Percentiles rank a stretch among this genome's conserved stretches.
Conservation (phyloP, 2,113 vertebrate genomes). For the Protobothrops mucrosquamatus region DNA sequence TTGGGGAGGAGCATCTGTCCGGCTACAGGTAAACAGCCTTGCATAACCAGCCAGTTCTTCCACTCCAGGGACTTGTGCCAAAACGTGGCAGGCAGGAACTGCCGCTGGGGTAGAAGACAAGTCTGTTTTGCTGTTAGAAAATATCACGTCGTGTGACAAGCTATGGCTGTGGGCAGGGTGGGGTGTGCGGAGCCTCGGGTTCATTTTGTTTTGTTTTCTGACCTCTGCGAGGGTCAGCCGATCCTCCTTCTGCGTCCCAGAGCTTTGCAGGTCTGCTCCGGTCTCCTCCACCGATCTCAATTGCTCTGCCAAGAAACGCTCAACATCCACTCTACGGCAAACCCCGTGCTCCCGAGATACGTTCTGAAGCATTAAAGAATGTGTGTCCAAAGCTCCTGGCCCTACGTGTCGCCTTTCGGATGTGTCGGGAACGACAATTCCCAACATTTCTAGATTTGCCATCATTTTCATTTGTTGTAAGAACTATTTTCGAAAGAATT, state of each 20-base stretch:
- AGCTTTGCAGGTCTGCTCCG: neutral
- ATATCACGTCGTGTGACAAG: neutral
- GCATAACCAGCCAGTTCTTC: constrained; percentile 60
- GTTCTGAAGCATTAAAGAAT: neutral
- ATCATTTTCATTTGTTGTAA: neutral
- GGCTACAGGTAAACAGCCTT: constrained; percentile 65
- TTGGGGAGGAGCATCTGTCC: neutral
- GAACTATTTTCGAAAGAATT: neutral
- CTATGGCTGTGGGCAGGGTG: neutral
- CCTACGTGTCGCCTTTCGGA: neutral
- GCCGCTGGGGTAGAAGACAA: neutral
- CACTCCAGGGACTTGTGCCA: constrained; percentile 13
- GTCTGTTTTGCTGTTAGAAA: neutral
- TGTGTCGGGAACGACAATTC: neutral
- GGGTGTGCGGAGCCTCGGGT: neutral
- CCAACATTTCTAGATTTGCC: neutral
- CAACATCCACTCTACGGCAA: neutral
- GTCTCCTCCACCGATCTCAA: neutral
- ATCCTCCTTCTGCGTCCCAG: no score
- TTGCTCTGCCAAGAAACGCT: neutral
- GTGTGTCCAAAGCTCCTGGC: neutral
- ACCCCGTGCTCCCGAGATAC: neutral
- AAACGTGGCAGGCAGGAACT: neutral
- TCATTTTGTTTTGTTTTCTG: neutral
- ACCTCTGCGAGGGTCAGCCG: neutral